phyloP scores from a whole-genome alignment of 2,113 vertebrate genomes.

The Clupea harengus region DNA sequence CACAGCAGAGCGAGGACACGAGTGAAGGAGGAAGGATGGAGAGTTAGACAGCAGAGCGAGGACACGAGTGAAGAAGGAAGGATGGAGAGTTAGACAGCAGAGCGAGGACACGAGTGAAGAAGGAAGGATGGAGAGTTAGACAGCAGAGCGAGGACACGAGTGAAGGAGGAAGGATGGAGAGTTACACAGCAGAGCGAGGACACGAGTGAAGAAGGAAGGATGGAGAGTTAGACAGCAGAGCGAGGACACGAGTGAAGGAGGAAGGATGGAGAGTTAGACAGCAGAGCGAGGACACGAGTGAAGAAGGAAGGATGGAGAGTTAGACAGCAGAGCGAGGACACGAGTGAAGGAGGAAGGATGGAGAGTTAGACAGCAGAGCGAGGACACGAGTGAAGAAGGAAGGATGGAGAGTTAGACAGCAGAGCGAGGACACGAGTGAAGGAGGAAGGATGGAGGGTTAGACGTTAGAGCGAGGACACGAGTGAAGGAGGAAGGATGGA shows the following conservation, averaged over 20 bases:
- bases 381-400: too few relatives aligned
- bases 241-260: background rate
- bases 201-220: background rate
- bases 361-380: background rate
- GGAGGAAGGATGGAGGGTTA: too few relatives aligned
- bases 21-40: background rate
- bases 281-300: background rate
- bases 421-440: background rate
- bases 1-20: background rate
- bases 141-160: background rate
- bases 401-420: background rate
- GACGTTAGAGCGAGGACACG: background rate
- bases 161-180: background rate
- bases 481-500: background rate
- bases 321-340: background rate
- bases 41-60: background rate
- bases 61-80: too few relatives aligned
- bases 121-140: background rate
- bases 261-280: background rate
- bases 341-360: background rate
- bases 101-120: background rate
- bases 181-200: background rate
- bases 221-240: background rate
- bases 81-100: background rate
- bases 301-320: too few relatives aligned